These are phyloP conservation scores for Naso thynnoides DNA, from an alignment of 2,797 vertebrate genomes.

Conservation along the genomic window DNA sequence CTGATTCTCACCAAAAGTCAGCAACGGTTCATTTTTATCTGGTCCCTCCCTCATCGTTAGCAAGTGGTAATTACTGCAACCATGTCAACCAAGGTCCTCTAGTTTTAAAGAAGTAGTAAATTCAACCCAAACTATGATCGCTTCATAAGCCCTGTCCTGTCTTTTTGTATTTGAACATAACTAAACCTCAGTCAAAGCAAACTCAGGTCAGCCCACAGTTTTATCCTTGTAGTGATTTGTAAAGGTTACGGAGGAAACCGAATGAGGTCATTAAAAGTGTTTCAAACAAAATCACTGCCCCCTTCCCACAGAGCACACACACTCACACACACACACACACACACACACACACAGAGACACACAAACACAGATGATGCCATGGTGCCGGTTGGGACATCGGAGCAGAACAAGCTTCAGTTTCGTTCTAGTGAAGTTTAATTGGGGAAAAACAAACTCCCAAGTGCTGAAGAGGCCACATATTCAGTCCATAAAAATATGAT, in stretches of 20 bases:
- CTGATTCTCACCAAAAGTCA: neutral
- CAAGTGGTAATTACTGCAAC: neutral
- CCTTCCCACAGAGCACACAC: too few relatives aligned
- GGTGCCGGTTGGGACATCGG: neutral
- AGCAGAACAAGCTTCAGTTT: neutral
- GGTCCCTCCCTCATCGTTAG: too few relatives aligned
- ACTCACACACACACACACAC: too few relatives aligned
- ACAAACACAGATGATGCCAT: neutral
- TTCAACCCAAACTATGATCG: neutral
- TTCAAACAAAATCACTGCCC: too few relatives aligned
- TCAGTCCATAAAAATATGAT: conserved; percentile 7
- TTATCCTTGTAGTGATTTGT: neutral
- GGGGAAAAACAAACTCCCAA: neutral
- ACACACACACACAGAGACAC: too few relatives aligned
- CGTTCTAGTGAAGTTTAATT: neutral
- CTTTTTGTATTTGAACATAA: neutral
- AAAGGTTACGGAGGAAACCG: neutral
- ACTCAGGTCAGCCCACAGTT: neutral
- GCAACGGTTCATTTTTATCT: too few relatives aligned
- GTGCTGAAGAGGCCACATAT: neutral
- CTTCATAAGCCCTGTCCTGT: neutral
- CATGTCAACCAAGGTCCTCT: neutral
- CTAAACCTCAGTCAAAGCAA: neutral
- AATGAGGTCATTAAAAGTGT: too few relatives aligned
- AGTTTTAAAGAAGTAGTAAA: neutral